These are phyloP conservation scores for Diarsia rubi DNA, from an alignment of 2,888 invertebrate species.

Conservation along the genomic window DNA sequence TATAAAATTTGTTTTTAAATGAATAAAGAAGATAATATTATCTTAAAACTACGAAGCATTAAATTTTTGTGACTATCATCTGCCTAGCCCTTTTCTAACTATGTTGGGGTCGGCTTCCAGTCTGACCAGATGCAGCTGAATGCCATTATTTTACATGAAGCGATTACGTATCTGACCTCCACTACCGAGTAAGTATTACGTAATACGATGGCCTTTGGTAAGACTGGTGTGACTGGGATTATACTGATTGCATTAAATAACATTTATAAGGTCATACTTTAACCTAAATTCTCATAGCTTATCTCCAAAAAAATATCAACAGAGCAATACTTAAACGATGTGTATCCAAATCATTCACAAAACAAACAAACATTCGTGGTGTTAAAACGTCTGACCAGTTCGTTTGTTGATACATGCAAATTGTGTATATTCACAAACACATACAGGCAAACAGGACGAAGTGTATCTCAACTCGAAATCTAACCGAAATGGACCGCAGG, in stretches of 20 bases:
- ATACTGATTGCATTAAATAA: neutral
- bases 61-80: no score
- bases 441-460: conserved; percentile 17
- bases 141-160: no score
- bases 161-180: no score
- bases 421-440: conserved; percentile 10
- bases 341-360: neutral
- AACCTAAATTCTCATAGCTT: neutral
- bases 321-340: neutral
- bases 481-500: conserved; percentile 34
- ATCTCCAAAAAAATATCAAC: neutral
- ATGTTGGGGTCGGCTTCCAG: no score
- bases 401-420: conserved; percentile 33
- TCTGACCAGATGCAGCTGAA: no score
- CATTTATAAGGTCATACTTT: neutral
- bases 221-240: no score
- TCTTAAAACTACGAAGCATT: no score
- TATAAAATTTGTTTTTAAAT: no score
- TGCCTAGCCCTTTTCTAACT: no score
- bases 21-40: no score
- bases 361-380: conserved; percentile 1
- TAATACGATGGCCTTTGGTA: no score
- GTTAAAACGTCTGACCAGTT: conserved; percentile 5
- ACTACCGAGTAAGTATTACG: no score
- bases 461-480: conserved; percentile 42